These are phyloP conservation scores for Erethizon dorsatum DNA, from an alignment of 2,797 vertebrate genomes.

Conservation along the genomic window DNA sequence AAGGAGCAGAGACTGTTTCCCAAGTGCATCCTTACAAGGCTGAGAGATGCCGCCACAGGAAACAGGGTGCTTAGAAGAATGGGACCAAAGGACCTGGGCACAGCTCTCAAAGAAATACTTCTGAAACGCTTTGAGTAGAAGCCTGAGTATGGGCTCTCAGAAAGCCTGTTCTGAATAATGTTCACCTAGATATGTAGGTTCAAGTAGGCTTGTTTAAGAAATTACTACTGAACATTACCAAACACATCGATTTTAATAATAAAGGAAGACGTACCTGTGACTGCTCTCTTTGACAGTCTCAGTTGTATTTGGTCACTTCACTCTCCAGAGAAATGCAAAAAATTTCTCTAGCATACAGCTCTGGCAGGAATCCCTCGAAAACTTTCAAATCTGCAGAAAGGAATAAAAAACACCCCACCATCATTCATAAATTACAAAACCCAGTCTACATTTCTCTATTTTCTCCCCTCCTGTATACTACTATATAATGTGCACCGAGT, in stretches of 20 bases:
- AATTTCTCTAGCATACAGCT: conserved; percentile 40
- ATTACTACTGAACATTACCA: neutral
- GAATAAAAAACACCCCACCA: neutral
- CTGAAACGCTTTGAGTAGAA: conserved; percentile 15
- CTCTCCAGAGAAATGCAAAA: neutral
- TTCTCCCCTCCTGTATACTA: neutral
- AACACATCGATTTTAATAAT: neutral
- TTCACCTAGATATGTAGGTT: neutral
- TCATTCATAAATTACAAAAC: conserved; percentile 50
- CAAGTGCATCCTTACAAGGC: neutral
- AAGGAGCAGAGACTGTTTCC: neutral
- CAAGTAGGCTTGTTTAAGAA: neutral
- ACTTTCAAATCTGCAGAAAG: conserved; percentile 69
- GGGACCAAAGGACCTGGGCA: neutral
- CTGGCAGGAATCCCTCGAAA: conserved; percentile 39
- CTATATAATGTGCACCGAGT: neutral
- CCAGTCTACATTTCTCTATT: neutral
- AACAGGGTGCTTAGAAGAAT: neutral
- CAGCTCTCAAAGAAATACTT: neutral
- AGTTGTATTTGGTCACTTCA: neutral
- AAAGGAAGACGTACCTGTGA: conserved; percentile 62
- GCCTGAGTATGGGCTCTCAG: neutral
- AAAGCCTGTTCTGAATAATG: conserved; percentile 56
- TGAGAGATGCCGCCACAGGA: neutral
- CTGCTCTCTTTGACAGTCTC: neutral